Evolutionary conservation across 2,113 vertebrate genomes (phyloP), one percentile per base, ranked within the genome.

Genomic region (Pygoscelis adeliae): DNA sequence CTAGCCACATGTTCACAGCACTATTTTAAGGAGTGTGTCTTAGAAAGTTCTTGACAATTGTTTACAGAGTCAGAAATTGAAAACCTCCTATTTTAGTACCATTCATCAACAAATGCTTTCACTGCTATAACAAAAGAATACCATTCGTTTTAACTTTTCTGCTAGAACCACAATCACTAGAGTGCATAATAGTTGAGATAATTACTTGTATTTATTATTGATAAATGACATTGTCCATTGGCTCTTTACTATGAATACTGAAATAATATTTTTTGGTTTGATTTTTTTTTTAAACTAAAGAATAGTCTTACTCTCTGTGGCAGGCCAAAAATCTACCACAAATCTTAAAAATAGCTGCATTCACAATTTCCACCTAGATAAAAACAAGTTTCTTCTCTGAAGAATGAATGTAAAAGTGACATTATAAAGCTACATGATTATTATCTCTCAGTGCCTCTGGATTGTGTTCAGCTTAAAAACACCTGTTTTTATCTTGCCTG

Each of bases 401-500:
- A 83, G 36, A 79, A 13, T 21, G 20, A 85, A 78, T n/a, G 42
- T 53, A 79, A 55, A 90, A 85, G 56, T 16, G 61, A 44, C n/a
- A 47, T 46, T 11, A 3, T 32, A 55, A 89, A 89, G 29, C 38
- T 82, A 38, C 36, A 13, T 4, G 10, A 76, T 80, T 90, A 59
- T 58, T 79, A 42, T 63, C 30, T 86, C 42, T 62, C 70, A 22
- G n/a, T 27, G 23, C 67, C 79, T 83, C 52, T 87, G 27, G 44
- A 95, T 76, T 82, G 30, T 38, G 7, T n/a, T 79, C 52, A 76
- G 4, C 34, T 88, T 59, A 56, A 90, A 92, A 59, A 23, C 42
- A 76, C 21, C 11, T 65, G 44, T 1, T 85, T 78, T 59, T 40
- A 88, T 65, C 42, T 69, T 0, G 0, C 6, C 34, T 46, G 22